Percentiles rank a stretch among this genome's conserved stretches.
Evolutionary conservation across 2,888 invertebrate species (phyloP).

Genomic region (Scaptodrosophila latifasciaeformis): DNA sequence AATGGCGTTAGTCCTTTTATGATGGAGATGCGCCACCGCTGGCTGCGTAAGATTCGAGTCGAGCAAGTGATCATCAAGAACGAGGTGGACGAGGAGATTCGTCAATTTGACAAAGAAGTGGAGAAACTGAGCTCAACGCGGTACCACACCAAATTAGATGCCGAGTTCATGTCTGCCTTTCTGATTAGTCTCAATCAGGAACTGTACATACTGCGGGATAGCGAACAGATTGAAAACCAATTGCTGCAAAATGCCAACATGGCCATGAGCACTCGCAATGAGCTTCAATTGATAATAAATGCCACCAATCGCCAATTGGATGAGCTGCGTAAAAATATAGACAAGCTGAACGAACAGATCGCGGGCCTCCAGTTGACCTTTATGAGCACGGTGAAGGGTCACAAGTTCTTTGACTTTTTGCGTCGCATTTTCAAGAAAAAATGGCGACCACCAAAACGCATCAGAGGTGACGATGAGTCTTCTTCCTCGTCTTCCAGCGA

Average conservation of each 20-base stretch:
- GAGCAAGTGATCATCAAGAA: slow-evolving; percentile 81
- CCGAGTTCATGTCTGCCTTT: slow-evolving; percentile 79
- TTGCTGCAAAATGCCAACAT: slow-evolving; percentile 79
- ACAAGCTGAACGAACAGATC: slow-evolving; percentile 75
- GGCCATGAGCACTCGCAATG: slow-evolving; percentile 77
- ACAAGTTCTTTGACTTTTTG: slow-evolving; percentile 87
- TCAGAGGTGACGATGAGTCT: slow-evolving; percentile 76
- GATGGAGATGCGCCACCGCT: slow-evolving; percentile 53
- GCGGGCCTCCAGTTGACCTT: slow-evolving; percentile 78
- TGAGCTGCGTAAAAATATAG: slow-evolving; percentile 58
- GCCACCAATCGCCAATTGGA: slow-evolving; percentile 61
- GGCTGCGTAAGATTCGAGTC: slow-evolving; percentile 76
- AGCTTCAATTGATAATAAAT: slow-evolving; percentile 69
- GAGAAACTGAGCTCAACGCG: slow-evolving; percentile 78
- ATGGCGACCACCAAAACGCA: slow-evolving; percentile 81
- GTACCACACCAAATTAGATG: slow-evolving; percentile 78
- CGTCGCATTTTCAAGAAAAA: slow-evolving; percentile 89
- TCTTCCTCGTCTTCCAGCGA: slow-evolving; percentile 79
- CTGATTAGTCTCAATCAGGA: slow-evolving; percentile 84
- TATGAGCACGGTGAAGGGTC: slow-evolving; percentile 79
- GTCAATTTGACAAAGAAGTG: slow-evolving; percentile 81
- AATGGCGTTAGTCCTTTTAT: slow-evolving; percentile 42
- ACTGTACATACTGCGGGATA: slow-evolving; percentile 83
- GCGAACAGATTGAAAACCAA: slow-evolving; percentile 82
- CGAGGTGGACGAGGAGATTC: slow-evolving; percentile 78